Percentiles rank a stretch among this genome's conserved stretches.
These are phyloP conservation scores for Panopea generosa DNA, from an alignment of 2,888 invertebrate genomes.

Conservation along the genomic window DNA sequence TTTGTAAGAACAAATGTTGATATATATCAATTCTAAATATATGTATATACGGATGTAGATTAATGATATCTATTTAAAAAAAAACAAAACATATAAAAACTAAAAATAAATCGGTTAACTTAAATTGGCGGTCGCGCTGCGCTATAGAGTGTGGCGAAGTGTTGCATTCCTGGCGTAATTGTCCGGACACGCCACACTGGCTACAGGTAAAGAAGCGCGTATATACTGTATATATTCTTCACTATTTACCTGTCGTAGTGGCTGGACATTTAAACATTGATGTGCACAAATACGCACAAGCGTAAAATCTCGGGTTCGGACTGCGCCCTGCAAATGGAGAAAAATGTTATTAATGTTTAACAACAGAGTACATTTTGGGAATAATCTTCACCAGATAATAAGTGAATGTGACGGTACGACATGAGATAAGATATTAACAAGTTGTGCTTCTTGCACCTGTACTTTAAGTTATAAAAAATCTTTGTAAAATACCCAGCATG, in stretches of 20 bases:
- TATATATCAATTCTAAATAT: no score
- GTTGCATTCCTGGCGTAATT: conserved; percentile 45
- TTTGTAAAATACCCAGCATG: no score
- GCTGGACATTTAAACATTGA: conserved; percentile 12
- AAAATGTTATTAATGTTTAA: no score
- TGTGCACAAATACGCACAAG: background rate
- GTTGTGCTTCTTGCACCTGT: conserved; percentile 1
- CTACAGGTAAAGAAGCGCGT: conserved; percentile 6
- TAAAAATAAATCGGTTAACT: no score
- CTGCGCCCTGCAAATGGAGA: no score
- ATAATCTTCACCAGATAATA: background rate
- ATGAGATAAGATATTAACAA: background rate
- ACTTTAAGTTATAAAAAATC: background rate
- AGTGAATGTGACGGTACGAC: background rate
- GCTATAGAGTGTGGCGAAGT: conserved; percentile 16
- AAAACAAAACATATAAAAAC: no score
- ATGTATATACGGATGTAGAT: no score
- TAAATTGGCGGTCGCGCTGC: background rate
- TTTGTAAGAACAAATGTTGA: no score
- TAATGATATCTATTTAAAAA: no score
- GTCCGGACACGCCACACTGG: conserved; percentile 23
- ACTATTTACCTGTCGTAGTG: background rate
- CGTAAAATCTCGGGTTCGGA: no score
- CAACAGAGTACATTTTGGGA: no score
- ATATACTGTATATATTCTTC: background rate